These are phyloP conservation scores for Pristionchus mayeri DNA, from an alignment of 2,888 invertebrate genomes.

Conservation along the genomic window DNA sequence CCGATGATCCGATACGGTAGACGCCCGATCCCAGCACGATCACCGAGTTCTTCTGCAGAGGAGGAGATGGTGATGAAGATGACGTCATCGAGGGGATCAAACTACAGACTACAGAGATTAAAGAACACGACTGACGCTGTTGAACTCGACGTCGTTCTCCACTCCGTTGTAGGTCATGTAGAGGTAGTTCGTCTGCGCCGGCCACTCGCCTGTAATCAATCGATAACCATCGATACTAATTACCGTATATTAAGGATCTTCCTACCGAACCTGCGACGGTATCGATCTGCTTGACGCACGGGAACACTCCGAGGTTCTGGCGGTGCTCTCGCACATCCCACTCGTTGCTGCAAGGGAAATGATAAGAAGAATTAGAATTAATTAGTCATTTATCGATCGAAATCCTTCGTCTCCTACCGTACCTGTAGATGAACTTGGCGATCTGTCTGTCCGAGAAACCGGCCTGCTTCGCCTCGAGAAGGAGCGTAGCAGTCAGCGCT, in stretches of 20 bases:
- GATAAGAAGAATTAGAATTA: constrained; percentile 12
- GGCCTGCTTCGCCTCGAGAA: constrained; percentile 89
- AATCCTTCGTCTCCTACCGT: background rate
- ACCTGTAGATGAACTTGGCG: constrained; percentile 81
- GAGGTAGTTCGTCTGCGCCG: constrained; percentile 97
- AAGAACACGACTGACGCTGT: constrained; percentile 50
- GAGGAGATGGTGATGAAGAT: background rate
- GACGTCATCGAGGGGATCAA: background rate
- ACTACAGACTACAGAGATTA: background rate
- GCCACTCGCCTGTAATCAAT: constrained; percentile 92
- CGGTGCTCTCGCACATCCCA: constrained; percentile 75
- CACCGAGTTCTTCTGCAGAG: constrained; percentile 70
- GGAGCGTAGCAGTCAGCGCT: constrained; percentile 75
- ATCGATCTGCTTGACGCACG: constrained; percentile 96
- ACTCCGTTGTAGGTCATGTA: constrained; percentile 94
- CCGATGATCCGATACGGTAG: constrained; percentile 94
- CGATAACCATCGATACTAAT: background rate
- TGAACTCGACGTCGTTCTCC: constrained; percentile 83
- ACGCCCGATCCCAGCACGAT: constrained; percentile 86
- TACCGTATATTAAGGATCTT: background rate
- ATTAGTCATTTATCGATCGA: background rate
- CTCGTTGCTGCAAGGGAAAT: constrained; percentile 78
- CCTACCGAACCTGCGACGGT: constrained; percentile 88
- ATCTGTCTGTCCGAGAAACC: constrained; percentile 99
- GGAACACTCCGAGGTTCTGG: constrained; percentile 81